Evolutionary conservation across 2,797 vertebrate species (phyloP).

Genomic region (Sternarchorhynchus goeldii): DNA sequence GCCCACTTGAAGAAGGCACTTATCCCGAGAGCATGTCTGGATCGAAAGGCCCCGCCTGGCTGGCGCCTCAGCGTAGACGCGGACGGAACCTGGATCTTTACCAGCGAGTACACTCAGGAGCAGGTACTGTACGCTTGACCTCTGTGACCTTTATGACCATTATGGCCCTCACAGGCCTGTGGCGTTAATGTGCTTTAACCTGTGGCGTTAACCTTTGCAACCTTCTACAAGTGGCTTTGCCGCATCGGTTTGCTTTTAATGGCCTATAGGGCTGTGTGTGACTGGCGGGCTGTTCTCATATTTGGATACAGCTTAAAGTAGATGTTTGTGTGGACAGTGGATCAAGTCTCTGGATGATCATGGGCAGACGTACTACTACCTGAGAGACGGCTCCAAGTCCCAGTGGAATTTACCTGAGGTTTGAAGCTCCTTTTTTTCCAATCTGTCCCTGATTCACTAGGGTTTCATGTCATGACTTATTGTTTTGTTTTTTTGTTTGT

Average conservation of each 20-base stretch:
- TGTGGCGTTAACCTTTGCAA: not conserved
- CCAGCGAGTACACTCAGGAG: conserved; percentile 74
- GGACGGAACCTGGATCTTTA: conserved; percentile 77
- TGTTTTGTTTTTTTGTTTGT: too few relatives aligned
- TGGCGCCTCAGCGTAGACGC: conserved; percentile 76
- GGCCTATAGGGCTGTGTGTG: not conserved
- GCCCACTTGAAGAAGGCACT: conserved; percentile 60
- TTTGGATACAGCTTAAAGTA: conserved; percentile 10
- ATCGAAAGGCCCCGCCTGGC: conserved; percentile 67
- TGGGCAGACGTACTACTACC: conserved; percentile 84
- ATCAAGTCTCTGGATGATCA: conserved; percentile 81
- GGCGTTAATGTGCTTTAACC: not conserved
- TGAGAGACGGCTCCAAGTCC: conserved; percentile 77
- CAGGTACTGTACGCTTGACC: conserved; percentile 64
- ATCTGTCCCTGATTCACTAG: too few relatives aligned
- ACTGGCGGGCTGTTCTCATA: conserved; percentile 15
- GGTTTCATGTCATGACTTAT: too few relatives aligned
- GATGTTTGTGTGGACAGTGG: conserved; percentile 75
- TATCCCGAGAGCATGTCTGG: conserved; percentile 74
- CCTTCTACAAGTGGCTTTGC: not conserved
- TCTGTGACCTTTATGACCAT: not conserved
- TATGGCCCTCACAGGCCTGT: not conserved
- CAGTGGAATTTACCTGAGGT: conserved; percentile 82
- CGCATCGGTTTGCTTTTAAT: conserved; percentile 31
- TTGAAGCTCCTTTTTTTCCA: conserved; percentile 32